Evolutionary conservation across 2,888 invertebrate genomes (phyloP).

Genomic region (Metellina segmentata): DNA sequence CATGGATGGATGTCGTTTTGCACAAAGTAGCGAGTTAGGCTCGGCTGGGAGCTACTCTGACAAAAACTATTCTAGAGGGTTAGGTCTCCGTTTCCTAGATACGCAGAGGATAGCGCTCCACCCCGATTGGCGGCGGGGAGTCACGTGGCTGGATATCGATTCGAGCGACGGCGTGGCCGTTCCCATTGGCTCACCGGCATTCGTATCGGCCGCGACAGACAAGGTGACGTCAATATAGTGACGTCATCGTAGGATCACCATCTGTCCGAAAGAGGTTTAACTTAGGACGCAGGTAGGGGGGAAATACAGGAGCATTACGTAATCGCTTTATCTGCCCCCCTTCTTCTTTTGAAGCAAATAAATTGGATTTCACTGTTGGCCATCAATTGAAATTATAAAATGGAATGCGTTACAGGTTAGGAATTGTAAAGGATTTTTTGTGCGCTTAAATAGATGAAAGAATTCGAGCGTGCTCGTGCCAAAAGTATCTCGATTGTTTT

Average conservation of each 20-base stretch:
- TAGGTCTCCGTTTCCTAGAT: conserved; percentile 55
- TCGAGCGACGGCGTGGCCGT: conserved; percentile 47
- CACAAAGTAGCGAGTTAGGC: conserved; percentile 50
- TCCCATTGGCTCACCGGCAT: conserved; percentile 63
- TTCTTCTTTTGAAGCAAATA: neutral
- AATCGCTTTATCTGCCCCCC: conserved; percentile 65
- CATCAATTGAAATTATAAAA: conserved; percentile 7
- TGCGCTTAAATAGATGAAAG: too few species aligned
- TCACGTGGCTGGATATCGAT: conserved; percentile 68
- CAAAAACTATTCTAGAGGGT: conserved; percentile 61
- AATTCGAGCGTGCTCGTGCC: too few species aligned
- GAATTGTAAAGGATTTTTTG: too few species aligned
- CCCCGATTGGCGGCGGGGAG: conserved; percentile 29
- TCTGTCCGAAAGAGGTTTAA: conserved; percentile 67
- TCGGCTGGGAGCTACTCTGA: conserved; percentile 59
- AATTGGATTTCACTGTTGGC: neutral
- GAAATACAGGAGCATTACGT: conserved; percentile 66
- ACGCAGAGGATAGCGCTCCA: conserved; percentile 61
- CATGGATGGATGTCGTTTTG: conserved; percentile 61
- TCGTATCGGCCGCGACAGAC: conserved; percentile 73
- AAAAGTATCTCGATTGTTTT: too few species aligned
- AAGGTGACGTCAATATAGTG: conserved; percentile 75
- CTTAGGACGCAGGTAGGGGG: conserved; percentile 53
- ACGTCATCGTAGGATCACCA: conserved; percentile 67
- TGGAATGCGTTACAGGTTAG: too few species aligned